Evolutionary conservation across 2,797 vertebrate genomes (phyloP).

Genomic region (Bufotes viridis): DNA sequence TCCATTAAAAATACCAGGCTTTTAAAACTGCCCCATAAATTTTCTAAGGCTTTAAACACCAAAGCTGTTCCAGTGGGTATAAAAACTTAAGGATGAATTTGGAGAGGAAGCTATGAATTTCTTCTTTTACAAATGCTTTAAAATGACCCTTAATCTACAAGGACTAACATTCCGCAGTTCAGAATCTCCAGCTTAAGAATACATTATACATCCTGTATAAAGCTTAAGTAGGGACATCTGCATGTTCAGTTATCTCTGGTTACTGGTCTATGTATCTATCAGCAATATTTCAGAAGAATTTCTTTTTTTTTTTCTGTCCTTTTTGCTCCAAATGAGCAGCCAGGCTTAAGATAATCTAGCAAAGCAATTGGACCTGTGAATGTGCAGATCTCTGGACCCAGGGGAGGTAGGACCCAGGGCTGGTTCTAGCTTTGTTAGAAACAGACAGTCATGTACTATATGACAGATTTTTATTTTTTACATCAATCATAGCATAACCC

Average conservation of each 20-base stretch:
- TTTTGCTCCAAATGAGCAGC: not conserved
- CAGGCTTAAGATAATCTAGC: too few relatives aligned
- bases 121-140: constrained; percentile 49
- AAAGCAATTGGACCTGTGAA: too few relatives aligned
- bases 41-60: constrained; percentile 62
- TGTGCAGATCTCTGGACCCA: too few relatives aligned
- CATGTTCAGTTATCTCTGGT: not conserved
- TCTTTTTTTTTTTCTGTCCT: not conserved
- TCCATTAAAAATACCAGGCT: constrained; percentile 8
- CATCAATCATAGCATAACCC: too few relatives aligned
- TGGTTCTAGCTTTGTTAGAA: too few relatives aligned
- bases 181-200: not conserved
- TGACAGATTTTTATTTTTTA: too few relatives aligned
- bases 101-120: constrained; percentile 65
- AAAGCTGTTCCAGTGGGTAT: constrained; percentile 63
- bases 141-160: constrained; percentile 55
- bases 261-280: not conserved
- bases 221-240: not conserved
- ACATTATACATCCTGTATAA: not conserved
- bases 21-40: constrained; percentile 70
- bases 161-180: constrained; percentile 24
- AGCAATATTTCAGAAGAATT: not conserved
- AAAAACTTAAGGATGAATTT: constrained; percentile 61
- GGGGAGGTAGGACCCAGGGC: too few relatives aligned
- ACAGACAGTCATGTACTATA: too few relatives aligned